Conservation (phyloP, 1,140 invertebrate species). For the Lordiphosa collinella region DNA sequence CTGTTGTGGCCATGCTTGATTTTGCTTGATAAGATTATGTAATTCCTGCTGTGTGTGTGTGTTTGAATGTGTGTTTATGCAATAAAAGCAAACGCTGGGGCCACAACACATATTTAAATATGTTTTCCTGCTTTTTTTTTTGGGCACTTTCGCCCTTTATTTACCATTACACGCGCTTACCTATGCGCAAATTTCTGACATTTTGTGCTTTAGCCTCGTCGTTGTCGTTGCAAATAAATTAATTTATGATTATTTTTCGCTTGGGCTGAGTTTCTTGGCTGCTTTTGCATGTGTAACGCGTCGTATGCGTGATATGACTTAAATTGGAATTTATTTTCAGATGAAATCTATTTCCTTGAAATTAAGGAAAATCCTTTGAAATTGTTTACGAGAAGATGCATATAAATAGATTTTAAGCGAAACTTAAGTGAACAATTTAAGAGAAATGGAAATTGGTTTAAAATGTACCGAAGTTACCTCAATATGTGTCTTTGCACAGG, state of each 20-base stretch:
- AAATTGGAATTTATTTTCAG: conserved; percentile 67
- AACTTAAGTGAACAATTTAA: no score
- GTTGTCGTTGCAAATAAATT: conserved; percentile 63
- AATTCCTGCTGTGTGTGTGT: conserved; percentile 22
- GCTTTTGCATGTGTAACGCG: conserved; percentile 42
- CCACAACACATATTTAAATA: conserved; percentile 47
- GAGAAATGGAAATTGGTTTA: no score
- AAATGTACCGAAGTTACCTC: no score
- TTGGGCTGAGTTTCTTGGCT: conserved; percentile 22
- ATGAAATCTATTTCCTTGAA: conserved; percentile 12
- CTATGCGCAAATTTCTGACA: conserved; percentile 50
- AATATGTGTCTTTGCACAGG: no score
- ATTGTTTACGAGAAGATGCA: neutral
- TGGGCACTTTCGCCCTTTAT: neutral
- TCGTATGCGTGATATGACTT: conserved; percentile 68
- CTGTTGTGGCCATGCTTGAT: conserved; percentile 44
- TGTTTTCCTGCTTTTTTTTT: conserved; percentile 46
- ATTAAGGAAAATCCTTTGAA: conserved; percentile 10
- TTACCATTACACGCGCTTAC: neutral
- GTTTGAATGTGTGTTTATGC: conserved; percentile 20
- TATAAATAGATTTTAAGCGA: no score
- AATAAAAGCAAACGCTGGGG: conserved; percentile 39
- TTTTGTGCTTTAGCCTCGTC: conserved; percentile 11
- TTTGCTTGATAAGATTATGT: conserved; percentile 72
- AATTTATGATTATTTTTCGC: conserved; percentile 69